Evolutionary conservation across 2,113 vertebrate genomes (phyloP).

Genomic region (Sorex araneus): DNA sequence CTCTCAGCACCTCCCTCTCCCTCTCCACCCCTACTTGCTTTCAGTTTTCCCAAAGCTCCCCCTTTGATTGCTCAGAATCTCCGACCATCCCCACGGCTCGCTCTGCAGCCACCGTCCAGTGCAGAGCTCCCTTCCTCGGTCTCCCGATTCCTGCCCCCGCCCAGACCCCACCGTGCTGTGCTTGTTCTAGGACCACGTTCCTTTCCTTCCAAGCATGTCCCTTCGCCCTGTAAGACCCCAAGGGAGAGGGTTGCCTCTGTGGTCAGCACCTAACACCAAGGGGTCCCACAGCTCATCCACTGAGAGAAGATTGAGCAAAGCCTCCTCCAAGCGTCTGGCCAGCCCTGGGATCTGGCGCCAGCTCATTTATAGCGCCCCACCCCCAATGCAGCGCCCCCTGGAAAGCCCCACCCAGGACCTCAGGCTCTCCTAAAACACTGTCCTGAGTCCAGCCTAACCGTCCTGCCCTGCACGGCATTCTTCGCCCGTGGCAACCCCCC

Average conservation of each 20-base stretch:
- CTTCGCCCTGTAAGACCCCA: neutral
- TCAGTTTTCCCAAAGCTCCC: neutral
- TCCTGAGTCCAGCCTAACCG: neutral
- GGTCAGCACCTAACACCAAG: neutral
- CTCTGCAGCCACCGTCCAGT: neutral
- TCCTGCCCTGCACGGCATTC: neutral
- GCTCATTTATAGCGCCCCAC: neutral
- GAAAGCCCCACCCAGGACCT: no score
- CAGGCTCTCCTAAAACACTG: neutral
- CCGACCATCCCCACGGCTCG: neutral
- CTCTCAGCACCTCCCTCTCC: neutral
- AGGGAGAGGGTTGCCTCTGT: neutral
- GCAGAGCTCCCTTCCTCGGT: neutral
- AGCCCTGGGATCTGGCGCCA: neutral
- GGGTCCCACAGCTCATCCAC: neutral
- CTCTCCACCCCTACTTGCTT: neutral
- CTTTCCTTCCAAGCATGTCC: neutral
- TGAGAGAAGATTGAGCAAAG: neutral
- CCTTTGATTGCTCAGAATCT: neutral
- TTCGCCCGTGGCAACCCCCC: conserved; percentile 21
- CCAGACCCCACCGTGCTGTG: neutral
- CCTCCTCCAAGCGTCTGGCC: neutral
- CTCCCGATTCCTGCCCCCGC: neutral
- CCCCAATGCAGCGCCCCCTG: neutral
- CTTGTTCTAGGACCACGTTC: neutral